phyloP scores from a whole-genome alignment of 2,888 invertebrate genomes.

The Parnassius glacialis region DNA sequence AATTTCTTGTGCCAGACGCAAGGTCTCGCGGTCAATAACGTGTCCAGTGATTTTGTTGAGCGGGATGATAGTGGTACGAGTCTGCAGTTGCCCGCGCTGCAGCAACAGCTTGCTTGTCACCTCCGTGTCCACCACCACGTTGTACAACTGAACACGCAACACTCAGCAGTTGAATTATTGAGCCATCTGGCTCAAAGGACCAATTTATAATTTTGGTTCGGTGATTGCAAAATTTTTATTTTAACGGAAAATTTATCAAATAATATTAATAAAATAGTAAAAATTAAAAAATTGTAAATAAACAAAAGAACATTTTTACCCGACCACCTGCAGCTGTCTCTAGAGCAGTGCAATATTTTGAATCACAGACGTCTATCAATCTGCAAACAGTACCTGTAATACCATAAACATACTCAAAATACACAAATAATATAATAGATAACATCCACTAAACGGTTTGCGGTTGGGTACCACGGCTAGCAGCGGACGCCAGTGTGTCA shows the following conservation, averaged over 20 bases:
- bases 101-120: conserved; percentile 91
- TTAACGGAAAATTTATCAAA: too few relatives aligned
- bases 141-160: conserved; percentile 85
- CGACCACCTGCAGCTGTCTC: conserved; percentile 92
- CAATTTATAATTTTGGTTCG: too few relatives aligned
- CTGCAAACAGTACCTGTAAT: conserved; percentile 88
- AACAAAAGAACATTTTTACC: conserved; percentile 74
- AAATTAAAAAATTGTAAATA: too few relatives aligned
- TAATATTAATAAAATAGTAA: not conserved
- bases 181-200: not conserved
- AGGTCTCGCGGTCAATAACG: conserved; percentile 79
- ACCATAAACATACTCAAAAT: not conserved
- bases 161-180: not conserved
- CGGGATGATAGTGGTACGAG: conserved; percentile 93
- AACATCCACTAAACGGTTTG: too few relatives aligned
- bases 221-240: too few relatives aligned
- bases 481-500: conserved; percentile 75
- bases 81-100: conserved; percentile 88
- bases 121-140: conserved; percentile 94
- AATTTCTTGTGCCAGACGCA: conserved; percentile 85
- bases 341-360: conserved; percentile 86
- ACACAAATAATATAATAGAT: too few relatives aligned
- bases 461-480: not conserved
- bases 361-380: conserved; percentile 87
- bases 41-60: conserved; percentile 90